Conservation (phyloP, 2,797 vertebrate genomes). For the Anguilla obscura region DNA sequence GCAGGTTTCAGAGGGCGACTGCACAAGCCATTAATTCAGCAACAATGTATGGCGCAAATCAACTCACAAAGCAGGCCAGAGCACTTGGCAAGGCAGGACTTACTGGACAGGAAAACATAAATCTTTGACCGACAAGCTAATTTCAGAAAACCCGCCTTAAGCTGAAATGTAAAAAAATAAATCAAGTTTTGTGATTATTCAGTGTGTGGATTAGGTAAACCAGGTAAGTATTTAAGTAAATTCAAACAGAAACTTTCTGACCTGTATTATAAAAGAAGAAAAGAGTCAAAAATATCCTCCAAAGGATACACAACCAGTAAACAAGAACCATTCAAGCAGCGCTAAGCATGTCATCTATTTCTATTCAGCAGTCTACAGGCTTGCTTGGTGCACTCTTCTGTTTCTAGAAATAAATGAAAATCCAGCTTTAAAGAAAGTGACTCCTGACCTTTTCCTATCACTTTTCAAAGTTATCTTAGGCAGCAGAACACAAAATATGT, state of each 20-base stretch:
- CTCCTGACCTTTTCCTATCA: not conserved
- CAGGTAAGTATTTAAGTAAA: not conserved
- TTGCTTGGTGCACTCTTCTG: not conserved
- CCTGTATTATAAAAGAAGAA: not conserved
- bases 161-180: not conserved
- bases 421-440: not conserved
- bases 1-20: conserved; percentile 36
- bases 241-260: not conserved
- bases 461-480: not conserved
- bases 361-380: not conserved
- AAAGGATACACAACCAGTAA: not conserved
- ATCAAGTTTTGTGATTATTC: conserved; percentile 2
- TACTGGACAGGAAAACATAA: not conserved
- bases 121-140: conserved; percentile 1
- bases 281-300: not conserved
- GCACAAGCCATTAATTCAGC: not conserved
- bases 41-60: not conserved
- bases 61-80: not conserved
- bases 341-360: not conserved
- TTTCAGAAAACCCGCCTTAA: not conserved
- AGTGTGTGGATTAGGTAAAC: not conserved
- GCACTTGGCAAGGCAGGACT: not conserved
- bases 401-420: not conserved
- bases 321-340: not conserved
- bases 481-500: not conserved